A percentile compares a stretch with the other conserved stretches of the same genome.
Conservation (phyloP, 2,797 vertebrate species). For the Phataginus tricuspis region DNA sequence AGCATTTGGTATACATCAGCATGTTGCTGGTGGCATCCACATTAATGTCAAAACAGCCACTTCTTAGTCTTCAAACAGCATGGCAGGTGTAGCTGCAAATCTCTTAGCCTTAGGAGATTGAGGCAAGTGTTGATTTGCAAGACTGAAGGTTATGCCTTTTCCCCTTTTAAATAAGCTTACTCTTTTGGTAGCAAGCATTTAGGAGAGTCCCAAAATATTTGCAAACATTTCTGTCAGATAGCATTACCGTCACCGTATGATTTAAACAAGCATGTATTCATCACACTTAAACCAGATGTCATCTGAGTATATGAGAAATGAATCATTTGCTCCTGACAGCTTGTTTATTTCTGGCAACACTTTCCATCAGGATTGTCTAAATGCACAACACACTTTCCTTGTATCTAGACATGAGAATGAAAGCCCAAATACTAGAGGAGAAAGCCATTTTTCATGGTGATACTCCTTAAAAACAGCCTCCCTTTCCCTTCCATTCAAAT, state of each 20-base stretch:
- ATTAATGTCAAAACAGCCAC: conserved; percentile 30
- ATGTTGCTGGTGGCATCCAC: background rate
- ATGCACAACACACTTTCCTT: conserved; percentile 41
- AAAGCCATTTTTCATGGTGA: background rate
- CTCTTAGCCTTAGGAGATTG: background rate
- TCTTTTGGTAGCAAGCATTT: conserved; percentile 65
- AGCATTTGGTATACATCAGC: conserved; percentile 27
- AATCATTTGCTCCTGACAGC: conserved; percentile 69
- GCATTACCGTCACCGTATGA: conserved; percentile 61
- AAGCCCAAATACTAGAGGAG: background rate
- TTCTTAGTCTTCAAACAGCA: conserved; percentile 13
- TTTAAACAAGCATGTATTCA: conserved; percentile 80
- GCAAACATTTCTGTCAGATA: conserved; percentile 68
- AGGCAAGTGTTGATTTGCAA: background rate
- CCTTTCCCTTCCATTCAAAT: background rate
- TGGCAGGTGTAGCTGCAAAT: conserved; percentile 5
- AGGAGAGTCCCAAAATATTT: conserved; percentile 65
- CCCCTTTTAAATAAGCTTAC: conserved; percentile 35
- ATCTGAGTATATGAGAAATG: conserved; percentile 69
- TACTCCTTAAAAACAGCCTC: background rate
- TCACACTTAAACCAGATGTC: conserved; percentile 81
- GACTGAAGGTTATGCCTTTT: conserved; percentile 38
- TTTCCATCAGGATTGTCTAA: conserved; percentile 70
- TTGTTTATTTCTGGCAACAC: conserved; percentile 75
- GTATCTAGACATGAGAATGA: conserved; percentile 48